Conservation (phyloP, 2,797 vertebrate genomes). For the Ctenopoma multispine region DNA sequence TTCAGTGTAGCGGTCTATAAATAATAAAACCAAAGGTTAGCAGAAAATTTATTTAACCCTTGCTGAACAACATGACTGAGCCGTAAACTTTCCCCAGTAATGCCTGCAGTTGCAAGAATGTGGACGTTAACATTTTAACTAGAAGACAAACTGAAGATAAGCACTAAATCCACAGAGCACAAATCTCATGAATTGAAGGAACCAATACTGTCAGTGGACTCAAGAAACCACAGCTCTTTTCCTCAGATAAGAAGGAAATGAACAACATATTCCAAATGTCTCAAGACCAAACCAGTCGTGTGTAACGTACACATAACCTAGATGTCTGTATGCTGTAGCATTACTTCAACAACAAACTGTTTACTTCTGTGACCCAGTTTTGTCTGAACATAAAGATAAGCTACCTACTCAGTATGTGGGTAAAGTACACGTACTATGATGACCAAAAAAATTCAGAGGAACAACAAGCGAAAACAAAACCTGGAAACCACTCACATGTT, state of each 20-base stretch:
- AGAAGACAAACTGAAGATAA: conserved; percentile 24
- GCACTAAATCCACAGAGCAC: conserved; percentile 23
- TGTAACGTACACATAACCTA: background rate
- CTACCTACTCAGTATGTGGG: rapidly evolving
- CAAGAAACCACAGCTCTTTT: background rate
- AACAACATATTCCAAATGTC: background rate
- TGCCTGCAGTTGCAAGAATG: conserved; percentile 11
- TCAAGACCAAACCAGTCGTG: background rate
- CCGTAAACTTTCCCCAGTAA: background rate
- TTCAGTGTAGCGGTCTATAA: background rate
- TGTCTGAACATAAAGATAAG: background rate
- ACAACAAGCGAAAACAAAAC: background rate
- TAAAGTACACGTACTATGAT: background rate
- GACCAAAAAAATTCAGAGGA: background rate
- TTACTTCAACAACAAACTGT: background rate
- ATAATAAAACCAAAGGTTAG: background rate
- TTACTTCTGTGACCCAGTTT: conserved; percentile 11
- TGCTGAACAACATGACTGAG: background rate
- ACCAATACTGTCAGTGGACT: background rate
- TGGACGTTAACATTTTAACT: background rate
- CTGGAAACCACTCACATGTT: background rate
- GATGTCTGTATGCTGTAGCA: background rate
- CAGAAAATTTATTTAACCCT: background rate
- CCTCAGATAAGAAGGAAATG: conserved; percentile 17
- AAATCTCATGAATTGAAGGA: background rate